A percentile compares a stretch with the other conserved stretches of the same genome.
phyloP scores from a whole-genome alignment of 2,113 vertebrate species.

The Anseranas semipalmata region DNA sequence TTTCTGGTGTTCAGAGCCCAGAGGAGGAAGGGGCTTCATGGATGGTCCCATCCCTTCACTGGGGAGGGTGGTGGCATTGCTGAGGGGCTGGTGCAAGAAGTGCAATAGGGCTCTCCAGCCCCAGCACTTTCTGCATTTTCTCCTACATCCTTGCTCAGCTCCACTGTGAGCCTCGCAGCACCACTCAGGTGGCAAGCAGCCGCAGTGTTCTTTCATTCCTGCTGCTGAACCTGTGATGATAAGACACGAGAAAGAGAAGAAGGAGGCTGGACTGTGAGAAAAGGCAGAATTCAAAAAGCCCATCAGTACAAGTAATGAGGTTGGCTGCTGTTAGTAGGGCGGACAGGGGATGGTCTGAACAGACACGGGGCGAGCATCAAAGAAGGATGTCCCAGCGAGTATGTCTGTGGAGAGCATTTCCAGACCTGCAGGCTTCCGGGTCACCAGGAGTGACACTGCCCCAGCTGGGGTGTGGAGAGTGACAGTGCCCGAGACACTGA shows the following conservation, averaged over 20 bases:
- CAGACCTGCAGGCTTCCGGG: background rate
- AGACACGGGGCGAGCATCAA: background rate
- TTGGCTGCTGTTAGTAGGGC: background rate
- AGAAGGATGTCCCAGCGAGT: background rate
- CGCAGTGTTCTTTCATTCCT: background rate
- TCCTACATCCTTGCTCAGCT: background rate
- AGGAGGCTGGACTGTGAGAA: background rate
- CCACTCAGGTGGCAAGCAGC: background rate
- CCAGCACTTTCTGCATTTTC: rapidly evolving
- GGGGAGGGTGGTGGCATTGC: too few relatives aligned
- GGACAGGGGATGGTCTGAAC: background rate
- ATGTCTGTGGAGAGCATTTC: background rate
- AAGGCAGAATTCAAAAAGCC: background rate
- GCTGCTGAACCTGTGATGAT: background rate
- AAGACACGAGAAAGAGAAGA: background rate
- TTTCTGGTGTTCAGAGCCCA: background rate
- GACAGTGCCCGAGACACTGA: background rate
- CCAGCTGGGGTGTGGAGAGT: rapidly evolving
- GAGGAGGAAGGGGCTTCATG: background rate
- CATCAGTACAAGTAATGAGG: rapidly evolving
- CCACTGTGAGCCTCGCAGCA: background rate
- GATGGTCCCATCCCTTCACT: rapidly evolving
- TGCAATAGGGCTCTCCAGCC: background rate
- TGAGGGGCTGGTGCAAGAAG: background rate
- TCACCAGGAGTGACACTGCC: background rate